Evolutionary conservation across 2,113 vertebrate species (phyloP).

Genomic region (Corythoichthys intestinalis): DNA sequence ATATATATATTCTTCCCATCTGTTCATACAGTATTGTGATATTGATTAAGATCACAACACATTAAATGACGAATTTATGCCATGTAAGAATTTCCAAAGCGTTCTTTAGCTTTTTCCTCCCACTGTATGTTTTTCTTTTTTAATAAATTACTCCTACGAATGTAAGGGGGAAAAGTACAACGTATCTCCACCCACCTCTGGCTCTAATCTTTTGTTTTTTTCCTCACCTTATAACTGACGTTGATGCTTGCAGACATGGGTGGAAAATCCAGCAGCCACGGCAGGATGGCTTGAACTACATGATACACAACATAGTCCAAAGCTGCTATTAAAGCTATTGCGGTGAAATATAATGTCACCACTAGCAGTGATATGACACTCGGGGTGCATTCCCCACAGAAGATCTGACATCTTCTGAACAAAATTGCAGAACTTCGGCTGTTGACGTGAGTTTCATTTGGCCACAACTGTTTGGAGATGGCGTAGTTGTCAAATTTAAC

Average conservation of each 20-base stretch:
- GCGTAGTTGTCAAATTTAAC: constrained; percentile 82
- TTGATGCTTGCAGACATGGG: constrained; percentile 64
- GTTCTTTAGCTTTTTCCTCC: no score
- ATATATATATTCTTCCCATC: no score
- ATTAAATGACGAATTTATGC: no score
- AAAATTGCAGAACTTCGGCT: constrained; percentile 41
- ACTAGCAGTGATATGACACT: constrained; percentile 70
- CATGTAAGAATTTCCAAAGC: no score
- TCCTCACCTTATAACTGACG: constrained; percentile 75
- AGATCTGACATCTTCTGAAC: constrained; percentile 65
- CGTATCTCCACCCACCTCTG: no score
- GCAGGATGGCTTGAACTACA: constrained; percentile 60
- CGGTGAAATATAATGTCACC: constrained; percentile 71
- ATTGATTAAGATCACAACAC: no score
- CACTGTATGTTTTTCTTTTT: no score
- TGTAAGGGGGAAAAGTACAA: no score
- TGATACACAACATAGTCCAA: constrained; percentile 77
- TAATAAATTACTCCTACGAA: no score
- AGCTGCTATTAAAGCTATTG: constrained; percentile 63
- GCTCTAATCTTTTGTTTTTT: no score
- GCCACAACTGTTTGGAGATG: constrained; percentile 64
- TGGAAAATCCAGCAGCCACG: constrained; percentile 76
- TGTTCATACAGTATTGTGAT: no score
- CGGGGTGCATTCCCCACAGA: constrained; percentile 67
- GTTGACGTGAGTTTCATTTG: constrained; percentile 37